Base-by-base conservation (phyloP, 2,797 vertebrate genomes). In the Pempheris klunzingeri region DNA sequence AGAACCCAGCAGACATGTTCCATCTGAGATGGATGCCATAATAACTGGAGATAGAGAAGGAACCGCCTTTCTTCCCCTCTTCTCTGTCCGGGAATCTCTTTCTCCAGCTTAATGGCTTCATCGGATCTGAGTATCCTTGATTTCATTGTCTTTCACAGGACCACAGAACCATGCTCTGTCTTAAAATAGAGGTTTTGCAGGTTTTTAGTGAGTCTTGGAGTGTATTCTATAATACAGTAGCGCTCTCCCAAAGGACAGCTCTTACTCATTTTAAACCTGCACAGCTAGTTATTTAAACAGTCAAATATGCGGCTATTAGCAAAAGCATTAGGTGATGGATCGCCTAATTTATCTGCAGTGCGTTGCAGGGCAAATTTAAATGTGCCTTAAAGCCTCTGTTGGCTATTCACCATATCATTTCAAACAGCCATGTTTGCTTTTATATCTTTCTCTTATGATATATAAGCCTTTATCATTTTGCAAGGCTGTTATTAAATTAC, bases 261-360 rank as follows among this genome's bases (percentile, higher is more conserved):
- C 18, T 57, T 66, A 55, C 66, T 77, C 26, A 80, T 77, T 79
- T 70, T 63, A 71, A 68, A 75, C 73, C 36, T 78, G 38, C 50
- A 59, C 59, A 47, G 66, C 52, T 44, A 69, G 60, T 81, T 65
- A 81, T 86, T 82, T 49, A 78, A 64, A 47, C 54, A 64, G 55
- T 87, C 58, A 78, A 85, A 87, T 71, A 52, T 77, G 67, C 17
- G n/a, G 49, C 74, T 78, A 49, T 83, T 83, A 67, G 69, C 50
- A 47, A 30, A 80, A 70, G 57, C 55, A 67, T 80, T 55, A 76
- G 47, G 44, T 81, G 78, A 88, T 83, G 61, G 68, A 90, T 80
- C 4, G 15, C 70, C 61, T 84, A 49, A 78, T 90, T 87, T 81
- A 81, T 63, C 73, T 57, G 49, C 41, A 64, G 30, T 46, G 50